Percentiles rank a stretch among this genome's conserved stretches.
Conservation (phyloP, 2,113 vertebrate species). For the Anser cygnoides region DNA sequence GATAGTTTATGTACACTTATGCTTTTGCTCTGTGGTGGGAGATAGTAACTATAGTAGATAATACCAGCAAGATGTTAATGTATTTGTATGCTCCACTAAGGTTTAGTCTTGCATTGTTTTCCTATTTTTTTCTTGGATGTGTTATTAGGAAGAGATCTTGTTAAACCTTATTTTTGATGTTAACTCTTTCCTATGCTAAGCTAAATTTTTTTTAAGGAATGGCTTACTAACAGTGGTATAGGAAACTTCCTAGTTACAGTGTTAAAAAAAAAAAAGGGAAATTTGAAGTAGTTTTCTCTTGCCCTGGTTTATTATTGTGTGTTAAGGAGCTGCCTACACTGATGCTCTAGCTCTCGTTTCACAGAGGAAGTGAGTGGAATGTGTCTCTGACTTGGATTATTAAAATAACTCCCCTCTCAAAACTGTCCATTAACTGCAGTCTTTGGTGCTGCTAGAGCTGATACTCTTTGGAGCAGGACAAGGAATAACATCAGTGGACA, state of each 20-base stretch:
- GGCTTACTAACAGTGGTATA: neutral
- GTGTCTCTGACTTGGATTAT: neutral
- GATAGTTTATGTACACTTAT: neutral
- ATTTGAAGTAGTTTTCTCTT: neutral
- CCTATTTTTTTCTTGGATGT: neutral
- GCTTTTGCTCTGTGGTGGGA: neutral
- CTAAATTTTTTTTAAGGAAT: neutral
- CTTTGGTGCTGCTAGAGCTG: neutral
- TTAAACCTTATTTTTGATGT: neutral
- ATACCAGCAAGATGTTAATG: neutral
- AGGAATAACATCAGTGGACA: neutral
- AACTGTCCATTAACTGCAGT: neutral
- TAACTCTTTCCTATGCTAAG: neutral
- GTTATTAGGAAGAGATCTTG: neutral
- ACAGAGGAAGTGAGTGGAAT: neutral
- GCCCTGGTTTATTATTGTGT: neutral
- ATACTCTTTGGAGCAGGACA: neutral
- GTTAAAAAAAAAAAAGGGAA: neutral
- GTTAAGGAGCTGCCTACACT: neutral
- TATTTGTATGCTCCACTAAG: neutral
- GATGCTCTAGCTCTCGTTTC: neutral
- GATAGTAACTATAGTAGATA: neutral
- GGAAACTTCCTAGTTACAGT: neutral
- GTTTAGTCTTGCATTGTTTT: neutral
- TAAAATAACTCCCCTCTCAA: neutral